These are phyloP conservation scores for Chrysolina americana DNA, from an alignment of 2,888 invertebrate genomes.

Conservation along the genomic window DNA sequence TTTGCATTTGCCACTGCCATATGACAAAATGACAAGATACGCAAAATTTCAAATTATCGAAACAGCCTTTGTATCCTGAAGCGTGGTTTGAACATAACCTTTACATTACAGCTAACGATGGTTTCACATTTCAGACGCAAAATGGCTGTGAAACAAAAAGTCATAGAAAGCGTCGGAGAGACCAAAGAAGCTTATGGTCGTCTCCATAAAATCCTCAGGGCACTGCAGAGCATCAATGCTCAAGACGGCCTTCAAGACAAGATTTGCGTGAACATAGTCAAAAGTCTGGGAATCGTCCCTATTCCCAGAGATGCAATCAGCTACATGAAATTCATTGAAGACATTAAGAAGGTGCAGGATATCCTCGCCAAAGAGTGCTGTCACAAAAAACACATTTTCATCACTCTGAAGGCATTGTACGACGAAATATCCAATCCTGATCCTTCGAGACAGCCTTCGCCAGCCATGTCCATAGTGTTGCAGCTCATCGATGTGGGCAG, in stretches of 20 bases:
- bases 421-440: slow-evolving; percentile 75
- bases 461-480: slow-evolving; percentile 75
- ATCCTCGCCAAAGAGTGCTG: slow-evolving; percentile 64
- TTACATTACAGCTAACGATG: slow-evolving; percentile 8
- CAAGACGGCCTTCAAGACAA: slow-evolving; percentile 70
- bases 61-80: background rate
- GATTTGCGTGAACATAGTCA: slow-evolving; percentile 72
- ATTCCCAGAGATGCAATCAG: slow-evolving; percentile 62
- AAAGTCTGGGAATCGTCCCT: slow-evolving; percentile 70
- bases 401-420: slow-evolving; percentile 75
- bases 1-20: background rate
- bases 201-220: slow-evolving; percentile 71
- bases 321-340: slow-evolving; percentile 63
- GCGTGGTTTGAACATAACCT: background rate
- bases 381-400: slow-evolving; percentile 71
- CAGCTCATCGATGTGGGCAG: slow-evolving; percentile 65
- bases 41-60: too few species aligned
- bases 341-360: slow-evolving; percentile 63
- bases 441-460: slow-evolving; percentile 70
- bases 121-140: slow-evolving; percentile 33
- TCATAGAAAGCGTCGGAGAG: slow-evolving; percentile 70
- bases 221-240: slow-evolving; percentile 69
- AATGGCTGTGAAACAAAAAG: slow-evolving; percentile 76
- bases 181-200: slow-evolving; percentile 68
- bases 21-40: background rate